Evolutionary conservation across 1,140 invertebrate species (phyloP).

Genomic region (Rhagoletis zephyria): DNA sequence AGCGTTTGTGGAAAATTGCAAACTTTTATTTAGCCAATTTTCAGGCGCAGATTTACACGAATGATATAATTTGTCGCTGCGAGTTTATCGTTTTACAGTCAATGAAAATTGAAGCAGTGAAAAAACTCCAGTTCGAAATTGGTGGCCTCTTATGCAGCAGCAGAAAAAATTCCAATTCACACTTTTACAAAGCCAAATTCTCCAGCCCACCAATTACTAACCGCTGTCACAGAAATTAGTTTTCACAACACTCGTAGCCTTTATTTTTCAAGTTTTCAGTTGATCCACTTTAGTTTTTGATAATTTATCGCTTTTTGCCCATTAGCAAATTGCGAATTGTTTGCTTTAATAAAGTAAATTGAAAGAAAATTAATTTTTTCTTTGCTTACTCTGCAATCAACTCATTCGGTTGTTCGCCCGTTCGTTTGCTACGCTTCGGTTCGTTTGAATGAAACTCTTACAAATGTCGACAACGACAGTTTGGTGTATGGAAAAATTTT

Average conservation of each 20-base stretch:
- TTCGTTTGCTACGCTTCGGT: slow-evolving; percentile 22
- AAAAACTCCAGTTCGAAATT: neutral
- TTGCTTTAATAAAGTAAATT: neutral
- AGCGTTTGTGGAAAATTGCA: neutral
- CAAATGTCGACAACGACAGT: slow-evolving; percentile 57
- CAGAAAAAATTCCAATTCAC: neutral
- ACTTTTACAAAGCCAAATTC: neutral
- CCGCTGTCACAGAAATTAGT: neutral
- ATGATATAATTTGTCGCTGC: neutral
- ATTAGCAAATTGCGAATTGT: neutral
- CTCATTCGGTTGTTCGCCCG: slow-evolving; percentile 17
- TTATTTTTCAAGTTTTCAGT: neutral
- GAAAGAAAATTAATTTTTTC: neutral
- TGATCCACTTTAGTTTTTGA: slow-evolving; percentile 11
- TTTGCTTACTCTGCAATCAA: slow-evolving; percentile 48
- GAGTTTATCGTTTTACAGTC: neutral
- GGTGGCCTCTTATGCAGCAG: neutral
- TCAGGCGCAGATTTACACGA: neutral
- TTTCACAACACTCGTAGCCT: neutral
- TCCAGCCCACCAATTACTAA: too few relatives aligned
- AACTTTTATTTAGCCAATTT: neutral
- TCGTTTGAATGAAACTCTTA: slow-evolving; percentile 47
- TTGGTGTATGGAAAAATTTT: slow-evolving; percentile 59
- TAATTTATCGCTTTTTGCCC: neutral
- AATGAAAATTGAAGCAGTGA: neutral